Evolutionary conservation across 2,888 invertebrate species (phyloP), one percentile per base, ranked within the genome.

Genomic region (Papilio protenor): DNA sequence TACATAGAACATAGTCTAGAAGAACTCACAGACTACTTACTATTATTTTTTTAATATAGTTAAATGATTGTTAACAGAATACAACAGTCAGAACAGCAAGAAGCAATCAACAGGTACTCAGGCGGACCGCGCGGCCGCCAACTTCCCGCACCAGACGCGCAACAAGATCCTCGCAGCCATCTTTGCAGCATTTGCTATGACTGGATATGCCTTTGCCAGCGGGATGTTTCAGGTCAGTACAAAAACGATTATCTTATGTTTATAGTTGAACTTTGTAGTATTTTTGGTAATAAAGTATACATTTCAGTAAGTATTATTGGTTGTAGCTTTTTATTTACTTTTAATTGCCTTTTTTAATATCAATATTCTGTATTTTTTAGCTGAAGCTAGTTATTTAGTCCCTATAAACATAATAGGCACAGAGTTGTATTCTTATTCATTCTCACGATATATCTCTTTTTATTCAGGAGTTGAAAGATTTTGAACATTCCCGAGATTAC

Each of bases 161-260:
- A 96, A 96, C 87, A 96, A 97, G 86, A 88, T 97, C 73, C 84
- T 97, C 2, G 97, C 97, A 0, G 96, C 95, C 0, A 49, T 97
- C 59, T 95, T 97, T 81, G 97, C 97, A 0, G 89, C 95, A 0
- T 83, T 96, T n/a, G 96, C 96, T 14, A 97, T 97, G 97, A 92
- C 96, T 0, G 95, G 96, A 6, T 97, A 96, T 86, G 97, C 97
- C 0, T 90, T 96, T 27, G 96, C 96, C 80, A 96, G 95, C 78
- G 97, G 97, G 80, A 95, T 96, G 89, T 94, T 96, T 83, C 95
- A 96, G 93, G 96, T 40, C 40, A 40, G 40, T 96, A 84, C 11
- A 66, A 47, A 23, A 45, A 23, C 70, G 12, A 23, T 23, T 23
- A 3, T 59, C 12, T n/a, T 55, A 71, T 18, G 3, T 71, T 23